Percentiles rank a stretch among this genome's conserved stretches.
These are phyloP conservation scores for Papilio gigon DNA, from an alignment of 2,888 invertebrate species.

Conservation along the genomic window DNA sequence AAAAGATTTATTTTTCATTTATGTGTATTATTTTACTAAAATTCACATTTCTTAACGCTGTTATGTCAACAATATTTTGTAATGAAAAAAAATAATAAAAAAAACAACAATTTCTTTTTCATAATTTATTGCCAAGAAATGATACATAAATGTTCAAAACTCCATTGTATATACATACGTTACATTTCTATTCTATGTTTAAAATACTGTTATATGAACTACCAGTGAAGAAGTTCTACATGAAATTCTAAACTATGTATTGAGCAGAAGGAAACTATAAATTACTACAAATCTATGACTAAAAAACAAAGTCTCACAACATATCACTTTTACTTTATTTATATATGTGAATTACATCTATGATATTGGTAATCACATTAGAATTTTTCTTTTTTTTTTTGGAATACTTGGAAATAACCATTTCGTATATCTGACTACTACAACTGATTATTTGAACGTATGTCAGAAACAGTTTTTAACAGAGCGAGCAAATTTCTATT, in stretches of 20 bases:
- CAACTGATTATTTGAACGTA: too few species aligned
- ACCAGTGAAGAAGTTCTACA: not conserved
- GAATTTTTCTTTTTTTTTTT: not conserved
- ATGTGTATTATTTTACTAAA: conserved; percentile 1
- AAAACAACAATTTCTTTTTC: not conserved
- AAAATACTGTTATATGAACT: not conserved
- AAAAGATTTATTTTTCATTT: conserved; percentile 17
- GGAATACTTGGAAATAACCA: too few species aligned
- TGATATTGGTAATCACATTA: conserved; percentile 5
- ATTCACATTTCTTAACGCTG: too few species aligned
- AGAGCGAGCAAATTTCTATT: not conserved
- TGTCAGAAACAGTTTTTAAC: conserved; percentile 2
- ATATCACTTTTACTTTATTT: conserved; percentile 17
- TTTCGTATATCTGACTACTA: too few species aligned
- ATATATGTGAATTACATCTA: not conserved
- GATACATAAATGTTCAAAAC: not conserved
- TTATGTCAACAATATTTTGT: too few species aligned
- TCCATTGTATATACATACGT: not conserved
- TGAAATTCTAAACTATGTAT: not conserved
- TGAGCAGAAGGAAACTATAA: conserved; percentile 1
- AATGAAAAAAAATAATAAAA: not conserved
- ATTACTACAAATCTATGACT: conserved; percentile 2
- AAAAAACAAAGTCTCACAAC: conserved; percentile 29
- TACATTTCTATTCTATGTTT: not conserved
- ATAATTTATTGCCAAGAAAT: conserved; percentile 13